phyloP scores from a whole-genome alignment of 2,113 vertebrate species.

The Alces alces region DNA sequence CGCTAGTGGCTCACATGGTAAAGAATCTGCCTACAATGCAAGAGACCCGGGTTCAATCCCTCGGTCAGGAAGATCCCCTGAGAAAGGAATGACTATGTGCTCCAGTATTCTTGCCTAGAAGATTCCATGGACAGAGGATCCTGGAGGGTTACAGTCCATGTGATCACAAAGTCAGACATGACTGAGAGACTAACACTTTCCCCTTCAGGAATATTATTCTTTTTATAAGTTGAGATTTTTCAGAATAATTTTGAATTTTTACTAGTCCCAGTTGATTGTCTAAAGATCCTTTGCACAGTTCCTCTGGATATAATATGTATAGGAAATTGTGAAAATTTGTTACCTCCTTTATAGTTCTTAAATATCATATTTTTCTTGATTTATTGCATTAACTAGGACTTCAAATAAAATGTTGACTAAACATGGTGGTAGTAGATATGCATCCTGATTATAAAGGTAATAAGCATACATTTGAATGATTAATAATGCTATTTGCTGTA shows the following conservation, averaged over 20 bases:
- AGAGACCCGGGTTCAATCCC: neutral
- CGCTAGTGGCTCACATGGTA: accelerated
- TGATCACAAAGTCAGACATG: neutral
- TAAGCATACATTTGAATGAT: neutral
- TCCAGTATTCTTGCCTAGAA: neutral
- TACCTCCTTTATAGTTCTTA: neutral
- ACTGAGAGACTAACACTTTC: neutral
- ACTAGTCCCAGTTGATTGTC: neutral
- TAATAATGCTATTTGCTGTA: neutral
- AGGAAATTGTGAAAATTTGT: neutral
- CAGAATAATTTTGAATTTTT: neutral
- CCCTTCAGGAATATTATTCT: neutral
- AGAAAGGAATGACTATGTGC: neutral
- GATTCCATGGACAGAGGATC: neutral
- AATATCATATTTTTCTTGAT: neutral
- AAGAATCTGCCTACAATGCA: neutral
- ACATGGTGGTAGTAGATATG: neutral
- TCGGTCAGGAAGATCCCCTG: neutral
- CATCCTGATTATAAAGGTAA: neutral
- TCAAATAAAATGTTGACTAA: neutral
- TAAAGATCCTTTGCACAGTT: neutral
- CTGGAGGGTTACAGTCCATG: neutral
- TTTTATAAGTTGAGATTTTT: neutral
- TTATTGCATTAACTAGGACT: neutral
- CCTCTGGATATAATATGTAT: neutral